These are phyloP conservation scores for Gasterosteus nipponicus DNA, from an alignment of 2,113 vertebrate species.

Conservation along the genomic window DNA sequence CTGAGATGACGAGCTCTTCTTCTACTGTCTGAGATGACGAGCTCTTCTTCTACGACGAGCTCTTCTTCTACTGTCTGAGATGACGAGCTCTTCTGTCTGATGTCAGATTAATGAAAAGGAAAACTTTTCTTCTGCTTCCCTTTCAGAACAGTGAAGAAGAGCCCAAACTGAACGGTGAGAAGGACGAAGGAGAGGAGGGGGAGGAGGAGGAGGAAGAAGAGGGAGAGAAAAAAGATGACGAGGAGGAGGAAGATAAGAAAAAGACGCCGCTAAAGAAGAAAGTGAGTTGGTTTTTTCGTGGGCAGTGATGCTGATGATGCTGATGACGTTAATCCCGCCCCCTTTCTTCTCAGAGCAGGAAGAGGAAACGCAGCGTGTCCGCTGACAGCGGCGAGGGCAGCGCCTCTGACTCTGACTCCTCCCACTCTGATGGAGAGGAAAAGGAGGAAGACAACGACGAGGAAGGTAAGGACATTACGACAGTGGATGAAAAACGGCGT, in stretches of 20 bases:
- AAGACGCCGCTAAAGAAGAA: slow-evolving; percentile 48
- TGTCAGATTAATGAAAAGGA: background rate
- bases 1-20: no score
- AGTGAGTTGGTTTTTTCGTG: slow-evolving; percentile 28
- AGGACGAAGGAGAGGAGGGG: slow-evolving; percentile 39
- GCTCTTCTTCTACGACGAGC: no score
- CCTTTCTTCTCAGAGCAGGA: slow-evolving; percentile 77
- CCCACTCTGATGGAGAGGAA: slow-evolving; percentile 72
- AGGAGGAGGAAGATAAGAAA: slow-evolving; percentile 35
- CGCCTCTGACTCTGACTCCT: slow-evolving; percentile 81
- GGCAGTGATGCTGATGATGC: rapidly evolving
- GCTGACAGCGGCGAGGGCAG: slow-evolving; percentile 78
- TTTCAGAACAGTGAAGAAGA: slow-evolving; percentile 20
- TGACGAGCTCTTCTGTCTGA: background rate
- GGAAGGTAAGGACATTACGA: slow-evolving; percentile 4
- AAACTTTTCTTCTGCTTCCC: background rate
- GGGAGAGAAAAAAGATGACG: slow-evolving; percentile 55
- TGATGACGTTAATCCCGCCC: background rate
- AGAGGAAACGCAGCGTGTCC: slow-evolving; percentile 85
- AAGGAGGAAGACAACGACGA: slow-evolving; percentile 55
- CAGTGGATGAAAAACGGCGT: background rate
- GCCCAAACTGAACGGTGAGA: slow-evolving; percentile 42
- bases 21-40: no score
- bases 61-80: no score
- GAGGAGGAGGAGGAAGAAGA: background rate